Base-by-base conservation (phyloP, 2,797 vertebrate species). In the Melopsittacus undulatus region DNA sequence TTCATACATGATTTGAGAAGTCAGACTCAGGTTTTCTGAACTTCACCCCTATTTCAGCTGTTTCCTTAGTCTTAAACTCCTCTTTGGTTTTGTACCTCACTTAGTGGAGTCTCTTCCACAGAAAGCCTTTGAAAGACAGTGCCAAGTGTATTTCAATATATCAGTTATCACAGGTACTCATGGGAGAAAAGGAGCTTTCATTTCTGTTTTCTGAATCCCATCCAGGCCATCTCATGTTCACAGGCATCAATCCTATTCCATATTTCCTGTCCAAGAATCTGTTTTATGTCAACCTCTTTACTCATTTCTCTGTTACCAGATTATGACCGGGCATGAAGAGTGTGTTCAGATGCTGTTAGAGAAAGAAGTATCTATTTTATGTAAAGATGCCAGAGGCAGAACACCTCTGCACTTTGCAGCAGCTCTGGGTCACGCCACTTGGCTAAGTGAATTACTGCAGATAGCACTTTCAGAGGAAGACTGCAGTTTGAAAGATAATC, bases 281-380 rank as follows among this genome's bases (percentile, higher is more conserved):
- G 9, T 29, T 13, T 68, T 82, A 34, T 26, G 7, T 79, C 52
- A 87, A 62, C 54, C 16, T 85, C 36, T 85, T 80, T 7, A 38
- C 63, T 72, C 13, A 11, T 57, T 52, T 94, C 36, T 96, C 63
- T 94, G 66, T 91, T 69, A 43, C 10, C 96, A 99, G 99, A 98
- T 99, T 96, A 98, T 99, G 98, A 99, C 98, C 12, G 99, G 99
- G 67, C 99, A 99, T 20, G 99, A 99, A 94, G 99, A 99, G 95
- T 99, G 99, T 46, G 98, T 99, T 86, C 99, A 99, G 97, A 99
- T 99, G 98, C 98, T 99, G 85, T 83, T 99, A 97, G 99, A 99
- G 97, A 99, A 99, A 88, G 99, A 99, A 79, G 99, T 99, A 6
- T 99, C 98, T 0, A 98, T 99, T 84, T 68, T 99, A 94, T 98